Conservation (phyloP, 2,113 vertebrate species). For the Tychaedon coryphoeus region DNA sequence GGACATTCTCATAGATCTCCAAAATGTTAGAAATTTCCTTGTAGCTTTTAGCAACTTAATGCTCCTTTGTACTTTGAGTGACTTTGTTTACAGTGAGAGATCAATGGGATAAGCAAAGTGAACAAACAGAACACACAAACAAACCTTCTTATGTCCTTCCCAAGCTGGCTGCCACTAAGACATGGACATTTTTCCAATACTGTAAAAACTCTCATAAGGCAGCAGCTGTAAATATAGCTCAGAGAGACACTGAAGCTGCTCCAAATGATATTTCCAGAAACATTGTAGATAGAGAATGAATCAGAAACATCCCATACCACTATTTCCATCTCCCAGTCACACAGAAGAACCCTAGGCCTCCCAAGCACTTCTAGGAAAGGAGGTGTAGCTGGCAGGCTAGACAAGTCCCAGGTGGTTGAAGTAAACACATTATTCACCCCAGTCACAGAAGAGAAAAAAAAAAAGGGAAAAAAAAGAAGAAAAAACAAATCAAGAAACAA, state of each 20-base stretch:
- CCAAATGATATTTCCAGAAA: neutral
- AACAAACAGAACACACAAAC: neutral
- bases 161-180: neutral
- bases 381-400: neutral
- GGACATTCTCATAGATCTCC: neutral
- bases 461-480: too few species aligned
- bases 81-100: neutral
- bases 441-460: too few species aligned
- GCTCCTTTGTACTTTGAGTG: neutral
- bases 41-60: neutral
- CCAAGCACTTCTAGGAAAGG: neutral
- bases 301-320: neutral
- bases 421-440: neutral
- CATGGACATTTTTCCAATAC: neutral
- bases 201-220: neutral
- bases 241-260: neutral
- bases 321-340: neutral
- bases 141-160: neutral
- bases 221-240: neutral
- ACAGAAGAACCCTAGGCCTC: neutral
- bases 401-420: neutral
- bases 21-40: neutral
- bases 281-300: fast-evolving
- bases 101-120: neutral
- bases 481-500: neutral